Percentiles rank a stretch among this genome's conserved stretches.
Conservation (phyloP, 2,888 invertebrate species). For the Dyspetes luteomarginatus region DNA sequence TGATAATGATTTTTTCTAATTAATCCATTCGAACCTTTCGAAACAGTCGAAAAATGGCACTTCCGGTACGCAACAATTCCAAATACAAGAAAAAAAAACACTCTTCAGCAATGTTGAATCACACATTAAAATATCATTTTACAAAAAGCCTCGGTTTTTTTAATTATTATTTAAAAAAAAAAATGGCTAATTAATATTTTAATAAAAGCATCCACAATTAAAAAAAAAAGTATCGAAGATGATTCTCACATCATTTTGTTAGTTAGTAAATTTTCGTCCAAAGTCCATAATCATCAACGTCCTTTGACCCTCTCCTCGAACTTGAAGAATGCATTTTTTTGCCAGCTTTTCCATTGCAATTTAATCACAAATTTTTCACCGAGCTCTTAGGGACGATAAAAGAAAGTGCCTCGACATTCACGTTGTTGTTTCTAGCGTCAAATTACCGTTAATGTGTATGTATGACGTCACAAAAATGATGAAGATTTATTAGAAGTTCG, state of each 20-base stretch:
- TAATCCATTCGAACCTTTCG: neutral
- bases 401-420: neutral
- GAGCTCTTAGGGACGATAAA: neutral
- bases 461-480: conserved; percentile 14
- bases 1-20: neutral
- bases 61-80: conserved; percentile 18
- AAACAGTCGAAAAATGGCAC: conserved; percentile 51
- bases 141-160: neutral
- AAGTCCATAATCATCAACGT: neutral
- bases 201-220: neutral
- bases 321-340: neutral
- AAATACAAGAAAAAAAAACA: conserved; percentile 1
- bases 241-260: neutral
- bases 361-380: too few relatives aligned
- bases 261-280: neutral
- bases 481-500: conserved; percentile 4
- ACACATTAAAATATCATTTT: neutral
- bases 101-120: neutral
- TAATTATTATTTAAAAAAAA: neutral
- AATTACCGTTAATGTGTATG: neutral
- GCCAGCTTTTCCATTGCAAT: too few relatives aligned
- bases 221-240: neutral
- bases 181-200: neutral
- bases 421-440: neutral
- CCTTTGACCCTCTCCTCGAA: neutral